Percentiles rank a stretch among this genome's conserved stretches.
Evolutionary conservation across 2,113 vertebrate species (phyloP).

Genomic region (Hylia prasina): DNA sequence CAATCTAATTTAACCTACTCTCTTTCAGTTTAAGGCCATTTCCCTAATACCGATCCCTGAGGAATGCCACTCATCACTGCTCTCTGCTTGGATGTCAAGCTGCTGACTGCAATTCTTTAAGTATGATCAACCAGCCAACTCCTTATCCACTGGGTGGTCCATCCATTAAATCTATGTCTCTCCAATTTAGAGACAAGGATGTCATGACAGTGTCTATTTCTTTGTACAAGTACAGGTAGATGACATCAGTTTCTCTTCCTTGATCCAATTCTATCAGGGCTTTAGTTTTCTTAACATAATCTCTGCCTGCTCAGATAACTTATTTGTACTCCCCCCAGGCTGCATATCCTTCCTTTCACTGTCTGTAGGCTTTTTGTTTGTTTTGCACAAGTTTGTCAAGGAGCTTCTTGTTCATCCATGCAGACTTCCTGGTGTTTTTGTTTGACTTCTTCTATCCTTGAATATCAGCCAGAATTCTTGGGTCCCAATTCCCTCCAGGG

Average conservation of each 20-base stretch:
- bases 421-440: background rate
- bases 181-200: background rate
- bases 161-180: background rate
- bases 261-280: background rate
- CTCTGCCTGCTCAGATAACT: background rate
- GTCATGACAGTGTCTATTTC: background rate
- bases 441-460: background rate
- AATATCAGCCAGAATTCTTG: background rate
- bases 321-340: background rate
- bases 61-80: rapidly evolving
- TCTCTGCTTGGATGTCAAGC: background rate
- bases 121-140: background rate
- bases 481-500: background rate
- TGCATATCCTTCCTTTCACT: background rate
- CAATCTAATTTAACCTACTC: background rate
- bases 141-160: background rate
- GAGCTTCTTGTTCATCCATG: background rate
- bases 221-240: background rate
- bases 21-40: background rate
- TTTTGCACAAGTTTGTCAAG: background rate
- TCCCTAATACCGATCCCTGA: background rate
- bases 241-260: background rate
- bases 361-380: background rate
- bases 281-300: background rate
- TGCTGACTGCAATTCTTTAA: background rate